phyloP scores from a whole-genome alignment of 2,113 vertebrate genomes.

The Leiothrix lutea region DNA sequence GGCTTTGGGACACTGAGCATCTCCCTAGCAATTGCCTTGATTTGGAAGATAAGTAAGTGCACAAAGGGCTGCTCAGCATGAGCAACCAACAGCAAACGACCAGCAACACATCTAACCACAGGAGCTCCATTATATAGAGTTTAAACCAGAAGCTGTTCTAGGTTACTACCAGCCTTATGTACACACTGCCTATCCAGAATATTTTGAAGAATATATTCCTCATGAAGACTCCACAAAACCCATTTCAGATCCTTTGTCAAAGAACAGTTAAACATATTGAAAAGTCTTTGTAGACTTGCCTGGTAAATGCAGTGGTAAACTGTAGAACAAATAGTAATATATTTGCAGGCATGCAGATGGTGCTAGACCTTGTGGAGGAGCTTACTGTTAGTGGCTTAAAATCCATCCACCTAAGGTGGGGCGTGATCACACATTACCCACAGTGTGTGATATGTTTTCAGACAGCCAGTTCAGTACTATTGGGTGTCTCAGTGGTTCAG shows the following conservation, averaged over 20 bases:
- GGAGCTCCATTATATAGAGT: neutral
- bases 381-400: neutral
- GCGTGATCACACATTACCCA: neutral
- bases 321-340: neutral
- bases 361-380: neutral
- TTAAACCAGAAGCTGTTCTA: neutral
- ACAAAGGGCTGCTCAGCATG: neutral
- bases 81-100: neutral
- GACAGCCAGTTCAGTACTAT: neutral
- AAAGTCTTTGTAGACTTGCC: neutral
- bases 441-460: neutral
- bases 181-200: neutral
- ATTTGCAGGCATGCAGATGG: neutral
- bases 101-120: neutral
- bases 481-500: neutral
- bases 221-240: neutral
- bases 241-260: neutral
- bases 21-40: neutral
- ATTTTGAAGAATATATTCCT: neutral
- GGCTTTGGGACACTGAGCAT: slow-evolving; percentile 14
- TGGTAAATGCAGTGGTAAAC: neutral
- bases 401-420: neutral
- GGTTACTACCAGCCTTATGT: neutral
- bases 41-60: slow-evolving; percentile 43
- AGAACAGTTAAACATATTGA: neutral